These are phyloP conservation scores for Cephus pygmeus DNA, from an alignment of 2,888 invertebrate species.

Conservation along the genomic window DNA sequence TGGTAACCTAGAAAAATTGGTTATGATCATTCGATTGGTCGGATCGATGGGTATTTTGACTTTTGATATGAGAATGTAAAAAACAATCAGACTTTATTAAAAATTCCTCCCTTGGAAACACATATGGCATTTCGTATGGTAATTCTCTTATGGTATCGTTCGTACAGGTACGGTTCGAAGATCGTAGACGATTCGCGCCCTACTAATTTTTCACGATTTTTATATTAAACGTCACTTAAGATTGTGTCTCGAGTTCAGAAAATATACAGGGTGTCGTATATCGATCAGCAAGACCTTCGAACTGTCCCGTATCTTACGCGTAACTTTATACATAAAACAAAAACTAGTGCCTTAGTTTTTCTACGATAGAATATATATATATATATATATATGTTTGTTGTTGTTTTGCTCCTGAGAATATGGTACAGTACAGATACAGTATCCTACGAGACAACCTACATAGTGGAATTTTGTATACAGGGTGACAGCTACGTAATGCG, in stretches of 20 bases:
- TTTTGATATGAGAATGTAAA: slow-evolving; percentile 20
- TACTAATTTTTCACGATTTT: background rate
- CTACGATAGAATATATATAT: background rate
- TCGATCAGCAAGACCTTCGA: background rate
- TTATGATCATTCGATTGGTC: background rate
- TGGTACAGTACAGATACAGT: background rate
- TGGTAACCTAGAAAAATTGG: too few species aligned
- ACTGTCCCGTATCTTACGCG: background rate
- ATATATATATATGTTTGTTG: background rate
- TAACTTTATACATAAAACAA: background rate
- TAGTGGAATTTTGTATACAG: background rate
- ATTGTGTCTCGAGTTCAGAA: background rate
- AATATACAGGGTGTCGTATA: background rate
- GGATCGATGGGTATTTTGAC: background rate
- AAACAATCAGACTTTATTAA: slow-evolving; percentile 36
- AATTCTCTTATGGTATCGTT: background rate
- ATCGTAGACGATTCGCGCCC: background rate
- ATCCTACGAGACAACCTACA: background rate
- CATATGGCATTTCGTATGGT: slow-evolving; percentile 34
- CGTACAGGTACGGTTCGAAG: background rate
- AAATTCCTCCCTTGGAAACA: slow-evolving; percentile 29
- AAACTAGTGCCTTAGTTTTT: background rate
- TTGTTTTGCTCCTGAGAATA: background rate
- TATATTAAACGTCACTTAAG: background rate
- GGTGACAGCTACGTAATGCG: background rate